Percentiles rank a stretch among this genome's conserved stretches.
These are phyloP conservation scores for Euclidia mi DNA, from an alignment of 2,888 invertebrate species.

Conservation along the genomic window DNA sequence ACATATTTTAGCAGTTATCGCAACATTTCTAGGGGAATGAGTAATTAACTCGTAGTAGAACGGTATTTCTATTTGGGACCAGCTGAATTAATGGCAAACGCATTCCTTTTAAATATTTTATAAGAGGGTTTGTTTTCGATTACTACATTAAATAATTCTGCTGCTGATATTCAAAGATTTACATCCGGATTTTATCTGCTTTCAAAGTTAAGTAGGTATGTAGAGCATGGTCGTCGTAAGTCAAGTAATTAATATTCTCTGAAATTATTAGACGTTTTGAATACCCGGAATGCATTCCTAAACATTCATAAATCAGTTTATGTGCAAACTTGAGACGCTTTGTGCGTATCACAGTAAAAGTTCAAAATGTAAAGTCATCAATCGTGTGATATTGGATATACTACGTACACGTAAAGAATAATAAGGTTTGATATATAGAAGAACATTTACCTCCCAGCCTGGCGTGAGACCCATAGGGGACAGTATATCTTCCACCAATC, in stretches of 20 bases:
- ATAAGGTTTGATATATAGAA: not conserved
- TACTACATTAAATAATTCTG: not conserved
- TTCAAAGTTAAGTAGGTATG: too few relatives aligned
- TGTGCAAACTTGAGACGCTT: too few relatives aligned
- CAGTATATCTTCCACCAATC: slow-evolving; percentile 93
- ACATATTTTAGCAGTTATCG: not conserved
- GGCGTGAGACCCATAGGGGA: slow-evolving; percentile 74
- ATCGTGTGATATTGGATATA: slow-evolving; percentile 9
- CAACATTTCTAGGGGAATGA: slow-evolving; percentile 18
- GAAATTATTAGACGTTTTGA: too few relatives aligned
- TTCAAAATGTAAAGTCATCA: too few relatives aligned
- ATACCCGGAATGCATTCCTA: too few relatives aligned
- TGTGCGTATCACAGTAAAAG: too few relatives aligned
- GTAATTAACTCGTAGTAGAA: slow-evolving; percentile 30
- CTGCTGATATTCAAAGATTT: not conserved
- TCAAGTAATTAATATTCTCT: too few relatives aligned
- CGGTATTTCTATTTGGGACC: slow-evolving; percentile 19
- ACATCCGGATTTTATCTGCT: too few relatives aligned
- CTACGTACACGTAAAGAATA: not conserved
- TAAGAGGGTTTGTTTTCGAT: not conserved
- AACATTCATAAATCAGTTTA: too few relatives aligned
- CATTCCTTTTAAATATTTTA: slow-evolving; percentile 9
- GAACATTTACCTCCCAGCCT: slow-evolving; percentile 78
- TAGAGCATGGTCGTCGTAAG: too few relatives aligned
- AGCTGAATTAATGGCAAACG: slow-evolving; percentile 13